Evolutionary conservation across 2,113 vertebrate genomes (phyloP).

Genomic region (Pholis gunnellus): DNA sequence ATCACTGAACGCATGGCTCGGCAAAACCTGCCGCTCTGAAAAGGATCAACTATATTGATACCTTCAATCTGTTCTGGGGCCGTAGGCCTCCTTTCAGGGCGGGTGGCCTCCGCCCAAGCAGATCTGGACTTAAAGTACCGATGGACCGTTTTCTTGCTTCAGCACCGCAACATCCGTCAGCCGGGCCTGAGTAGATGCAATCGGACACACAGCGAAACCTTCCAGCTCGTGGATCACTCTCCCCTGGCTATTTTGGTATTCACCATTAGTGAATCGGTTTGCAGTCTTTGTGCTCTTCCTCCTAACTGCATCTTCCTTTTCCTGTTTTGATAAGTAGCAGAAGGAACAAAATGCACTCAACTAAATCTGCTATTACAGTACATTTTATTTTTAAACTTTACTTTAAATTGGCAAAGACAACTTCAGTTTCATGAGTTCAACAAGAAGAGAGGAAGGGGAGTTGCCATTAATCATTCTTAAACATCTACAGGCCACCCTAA

Average conservation of each 20-base stretch:
- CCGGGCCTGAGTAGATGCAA: background rate
- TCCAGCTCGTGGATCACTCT: background rate
- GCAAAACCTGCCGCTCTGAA: background rate
- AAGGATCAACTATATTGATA: background rate
- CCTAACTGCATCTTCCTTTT: background rate
- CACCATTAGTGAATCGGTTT: background rate
- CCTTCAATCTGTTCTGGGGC: constrained; percentile 8
- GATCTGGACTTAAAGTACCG: background rate
- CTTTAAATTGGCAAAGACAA: background rate
- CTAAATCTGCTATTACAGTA: background rate
- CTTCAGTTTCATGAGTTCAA: background rate
- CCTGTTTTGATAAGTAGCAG: background rate
- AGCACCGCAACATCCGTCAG: background rate
- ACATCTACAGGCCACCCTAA: too few relatives aligned
- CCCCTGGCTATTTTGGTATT: background rate
- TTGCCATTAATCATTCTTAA: background rate
- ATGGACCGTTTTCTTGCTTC: background rate
- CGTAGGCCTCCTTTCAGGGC: background rate
- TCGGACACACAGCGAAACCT: too few relatives aligned
- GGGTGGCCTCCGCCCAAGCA: background rate
- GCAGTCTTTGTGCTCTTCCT: background rate
- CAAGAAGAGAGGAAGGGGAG: background rate
- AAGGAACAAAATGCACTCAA: background rate
- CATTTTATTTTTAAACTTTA: too few relatives aligned
- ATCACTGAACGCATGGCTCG: background rate